These are phyloP conservation scores for Antheraea assamensis DNA, from an alignment of 2,888 invertebrate genomes.

Conservation along the genomic window DNA sequence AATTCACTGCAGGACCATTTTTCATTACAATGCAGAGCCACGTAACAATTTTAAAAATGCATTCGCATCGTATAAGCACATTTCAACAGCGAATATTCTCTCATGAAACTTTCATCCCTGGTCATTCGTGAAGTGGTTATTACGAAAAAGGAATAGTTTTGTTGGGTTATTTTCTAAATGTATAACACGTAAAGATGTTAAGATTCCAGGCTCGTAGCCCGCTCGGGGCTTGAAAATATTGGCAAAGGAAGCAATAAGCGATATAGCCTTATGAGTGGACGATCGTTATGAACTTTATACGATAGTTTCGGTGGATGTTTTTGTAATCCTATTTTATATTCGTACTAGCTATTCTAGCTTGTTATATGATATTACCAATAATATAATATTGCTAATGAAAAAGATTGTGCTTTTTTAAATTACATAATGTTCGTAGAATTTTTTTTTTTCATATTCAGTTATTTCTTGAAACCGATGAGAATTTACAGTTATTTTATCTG, in stretches of 20 bases:
- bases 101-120: slow-evolving; percentile 14
- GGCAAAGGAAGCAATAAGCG: slow-evolving; percentile 59
- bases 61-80: slow-evolving; percentile 4
- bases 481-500: neutral
- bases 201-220: slow-evolving; percentile 54
- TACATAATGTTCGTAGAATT: neutral
- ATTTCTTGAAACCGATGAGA: neutral
- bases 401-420: neutral
- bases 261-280: slow-evolving; percentile 56
- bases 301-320: slow-evolving; percentile 38
- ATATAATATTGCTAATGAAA: neutral
- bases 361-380: neutral
- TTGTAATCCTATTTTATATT: slow-evolving; percentile 23
- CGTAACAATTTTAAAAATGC: slow-evolving; percentile 7
- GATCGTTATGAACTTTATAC: slow-evolving; percentile 53
- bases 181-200: slow-evolving; percentile 47
- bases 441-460: neutral
- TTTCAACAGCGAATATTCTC: slow-evolving; percentile 8
- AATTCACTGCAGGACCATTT: neutral
- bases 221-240: slow-evolving; percentile 59
- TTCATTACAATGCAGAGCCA: neutral
- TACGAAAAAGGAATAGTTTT: slow-evolving; percentile 24
- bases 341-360: neutral
- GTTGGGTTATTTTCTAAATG: slow-evolving; percentile 40
- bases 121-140: slow-evolving; percentile 28